Conservation (phyloP, 2,797 vertebrate genomes). For the Poecilia velifera region DNA sequence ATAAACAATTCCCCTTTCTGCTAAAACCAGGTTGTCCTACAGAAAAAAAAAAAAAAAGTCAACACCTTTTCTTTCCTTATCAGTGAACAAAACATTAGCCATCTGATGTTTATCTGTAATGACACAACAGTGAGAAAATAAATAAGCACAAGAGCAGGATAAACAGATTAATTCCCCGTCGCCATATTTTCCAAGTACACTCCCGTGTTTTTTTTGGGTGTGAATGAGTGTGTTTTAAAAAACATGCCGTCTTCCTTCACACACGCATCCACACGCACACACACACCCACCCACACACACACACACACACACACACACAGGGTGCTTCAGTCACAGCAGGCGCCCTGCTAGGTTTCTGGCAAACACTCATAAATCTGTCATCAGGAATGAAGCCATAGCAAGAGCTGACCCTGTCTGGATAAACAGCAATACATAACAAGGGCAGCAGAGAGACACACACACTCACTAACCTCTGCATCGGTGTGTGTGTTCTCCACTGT, state of each 20-base stretch:
- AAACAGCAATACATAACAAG: constrained; percentile 90
- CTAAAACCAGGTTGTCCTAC: constrained; percentile 14
- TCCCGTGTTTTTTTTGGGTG: constrained; percentile 76
- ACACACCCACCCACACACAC: constrained; percentile 67
- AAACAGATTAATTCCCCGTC: constrained; percentile 63
- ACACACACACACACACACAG: constrained; percentile 64
- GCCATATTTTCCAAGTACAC: constrained; percentile 75
- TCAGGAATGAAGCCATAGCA: constrained; percentile 91
- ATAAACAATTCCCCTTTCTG: constrained; percentile 54
- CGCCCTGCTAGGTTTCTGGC: constrained; percentile 80
- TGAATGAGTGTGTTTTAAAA: constrained; percentile 75
- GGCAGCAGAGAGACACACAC: constrained; percentile 72
- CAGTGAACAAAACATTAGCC: constrained; percentile 50
- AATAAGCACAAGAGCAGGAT: constrained; percentile 65
- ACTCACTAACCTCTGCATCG: constrained; percentile 50
- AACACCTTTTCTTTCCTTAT: constrained; percentile 33
- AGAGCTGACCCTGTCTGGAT: constrained; percentile 90
- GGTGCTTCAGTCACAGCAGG: constrained; percentile 58
- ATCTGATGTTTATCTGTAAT: constrained; percentile 62
- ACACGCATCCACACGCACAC: constrained; percentile 72
- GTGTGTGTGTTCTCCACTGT: constrained; percentile 30
- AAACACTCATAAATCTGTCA: constrained; percentile 90
- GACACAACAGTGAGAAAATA: constrained; percentile 60
- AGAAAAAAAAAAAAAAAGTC: constrained; percentile 1
- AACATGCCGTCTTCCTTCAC: constrained; percentile 90